Evolutionary conservation across 1,140 invertebrate genomes (phyloP), one percentile per base, ranked within the genome.

Genomic region (Stenopsyche tienmushanensis): DNA sequence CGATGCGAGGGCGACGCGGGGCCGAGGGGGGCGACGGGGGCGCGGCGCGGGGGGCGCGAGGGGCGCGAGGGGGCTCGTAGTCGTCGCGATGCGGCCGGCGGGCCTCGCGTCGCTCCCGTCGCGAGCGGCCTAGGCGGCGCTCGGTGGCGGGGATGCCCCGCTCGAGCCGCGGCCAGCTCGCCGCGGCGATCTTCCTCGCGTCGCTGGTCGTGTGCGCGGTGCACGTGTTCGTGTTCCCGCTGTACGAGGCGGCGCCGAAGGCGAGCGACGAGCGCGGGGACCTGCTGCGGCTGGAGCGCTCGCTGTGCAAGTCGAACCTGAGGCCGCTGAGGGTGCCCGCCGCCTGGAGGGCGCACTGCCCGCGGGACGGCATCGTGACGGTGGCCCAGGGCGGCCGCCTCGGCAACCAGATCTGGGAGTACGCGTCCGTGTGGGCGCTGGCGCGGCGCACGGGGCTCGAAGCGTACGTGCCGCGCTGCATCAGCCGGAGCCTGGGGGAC

Each of bases 371-470:
- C 42, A 84, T 85, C 29, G 81, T 85, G 8, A 85, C 83, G 0
- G 80, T 80, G 25, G 77, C 79, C 29, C 80, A 84, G 74, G 83
- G 83, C 64, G 85, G 84, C 18, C 73, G 85, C 57, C 70, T 88
- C 53, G 88, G 86, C 41, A 87, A 87, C 73, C 84, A 85, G 70
- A 87, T 87, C 72, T 86, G 84, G 81, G 84, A 86, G 63, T 87
- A 86, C 65, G 84, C 83, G 0, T 83, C 84, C 0, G 82, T 86
- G 2, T 86, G 83, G 82, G 85, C 85, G 0, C 74, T 77, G 70
- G 82, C 72, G 69, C 57, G 82, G 60, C 74, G 82, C 49, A 86
- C 85, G 8, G 82, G 84, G 2, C 73, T 86, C 1, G 83, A 85
- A 66, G 80, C 85, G 0, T 84, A 82, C 57, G 77, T 86, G 59